Evolutionary conservation across 2,888 invertebrate genomes (phyloP).

Genomic region (Asteroscopus sphinx): DNA sequence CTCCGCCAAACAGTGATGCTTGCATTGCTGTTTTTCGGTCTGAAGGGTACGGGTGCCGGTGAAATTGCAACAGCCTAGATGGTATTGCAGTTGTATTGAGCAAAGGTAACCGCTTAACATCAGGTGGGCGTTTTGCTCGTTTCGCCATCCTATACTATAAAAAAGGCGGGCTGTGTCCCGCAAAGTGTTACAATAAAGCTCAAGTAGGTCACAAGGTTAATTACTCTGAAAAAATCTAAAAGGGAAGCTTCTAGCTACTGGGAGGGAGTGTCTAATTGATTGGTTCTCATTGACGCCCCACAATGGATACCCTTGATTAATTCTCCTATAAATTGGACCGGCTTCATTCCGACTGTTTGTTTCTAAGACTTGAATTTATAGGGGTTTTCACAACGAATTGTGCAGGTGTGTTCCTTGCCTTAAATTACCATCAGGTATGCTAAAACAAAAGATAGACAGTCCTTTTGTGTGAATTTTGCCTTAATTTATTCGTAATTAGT

Average conservation of each 20-base stretch:
- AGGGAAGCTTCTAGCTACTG: constrained; percentile 20
- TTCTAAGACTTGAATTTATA: constrained; percentile 53
- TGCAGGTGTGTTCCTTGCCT: constrained; percentile 39
- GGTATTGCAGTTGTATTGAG: no score
- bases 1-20: no score
- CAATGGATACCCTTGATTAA: constrained; percentile 67
- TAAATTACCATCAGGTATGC: constrained; percentile 26
- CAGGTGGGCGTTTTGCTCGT: no score
- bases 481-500: not conserved
- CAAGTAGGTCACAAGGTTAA: constrained; percentile 38
- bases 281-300: constrained; percentile 61
- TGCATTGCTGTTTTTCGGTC: no score
- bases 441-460: constrained; percentile 20
- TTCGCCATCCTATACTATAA: no score
- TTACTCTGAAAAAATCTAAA: constrained; percentile 25
- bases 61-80: no score
- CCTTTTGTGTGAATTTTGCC: not conserved
- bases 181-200: no score
- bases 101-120: no score
- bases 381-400: constrained; percentile 34
- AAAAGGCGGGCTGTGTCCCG: no score
- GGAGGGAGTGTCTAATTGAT: constrained; percentile 66
- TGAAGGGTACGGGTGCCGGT: no score
- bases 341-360: constrained; percentile 42
- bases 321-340: constrained; percentile 59